Percentiles rank a stretch among this genome's conserved stretches.
Evolutionary conservation across 1,140 invertebrate species (phyloP).

Genomic region (Pogonomyrmex barbatus): DNA sequence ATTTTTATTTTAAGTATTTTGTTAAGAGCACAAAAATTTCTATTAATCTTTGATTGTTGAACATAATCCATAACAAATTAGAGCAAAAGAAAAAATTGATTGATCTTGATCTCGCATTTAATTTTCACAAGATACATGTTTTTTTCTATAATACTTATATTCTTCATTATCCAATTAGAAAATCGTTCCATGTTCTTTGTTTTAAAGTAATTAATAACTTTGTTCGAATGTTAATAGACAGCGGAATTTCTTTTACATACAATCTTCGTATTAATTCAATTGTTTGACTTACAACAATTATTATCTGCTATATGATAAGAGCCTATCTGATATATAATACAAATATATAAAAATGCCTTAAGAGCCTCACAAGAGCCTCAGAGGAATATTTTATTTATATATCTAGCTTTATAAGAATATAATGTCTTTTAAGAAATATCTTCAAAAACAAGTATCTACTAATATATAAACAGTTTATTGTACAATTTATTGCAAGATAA

Average conservation of each 20-base stretch:
- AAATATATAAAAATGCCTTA: not conserved
- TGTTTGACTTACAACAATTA: conserved; percentile 36
- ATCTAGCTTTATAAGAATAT: no score
- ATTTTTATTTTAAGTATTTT: not conserved
- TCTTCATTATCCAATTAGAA: not conserved
- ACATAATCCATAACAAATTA: not conserved
- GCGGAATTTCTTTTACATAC: conserved; percentile 2
- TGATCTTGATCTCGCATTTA: conserved; percentile 6
- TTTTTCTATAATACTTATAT: not conserved
- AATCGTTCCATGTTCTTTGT: conserved; percentile 36
- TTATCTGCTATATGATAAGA: conserved; percentile 5
- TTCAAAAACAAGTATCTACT: not conserved
- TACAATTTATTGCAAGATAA: not conserved
- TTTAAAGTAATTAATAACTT: conserved; percentile 53
- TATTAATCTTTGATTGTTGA: not conserved
- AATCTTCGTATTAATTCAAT: conserved; percentile 24
- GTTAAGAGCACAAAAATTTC: not conserved
- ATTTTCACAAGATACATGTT: conserved; percentile 15
- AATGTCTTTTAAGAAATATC: not conserved
- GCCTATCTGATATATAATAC: not conserved
- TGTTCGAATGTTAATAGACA: conserved; percentile 35
- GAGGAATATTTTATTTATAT: no score
- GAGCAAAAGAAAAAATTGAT: not conserved
- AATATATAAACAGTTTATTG: not conserved
- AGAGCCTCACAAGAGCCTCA: no score